These are phyloP conservation scores for Atherinosoma microstoma DNA, from an alignment of 2,797 vertebrate genomes.

Conservation along the genomic window DNA sequence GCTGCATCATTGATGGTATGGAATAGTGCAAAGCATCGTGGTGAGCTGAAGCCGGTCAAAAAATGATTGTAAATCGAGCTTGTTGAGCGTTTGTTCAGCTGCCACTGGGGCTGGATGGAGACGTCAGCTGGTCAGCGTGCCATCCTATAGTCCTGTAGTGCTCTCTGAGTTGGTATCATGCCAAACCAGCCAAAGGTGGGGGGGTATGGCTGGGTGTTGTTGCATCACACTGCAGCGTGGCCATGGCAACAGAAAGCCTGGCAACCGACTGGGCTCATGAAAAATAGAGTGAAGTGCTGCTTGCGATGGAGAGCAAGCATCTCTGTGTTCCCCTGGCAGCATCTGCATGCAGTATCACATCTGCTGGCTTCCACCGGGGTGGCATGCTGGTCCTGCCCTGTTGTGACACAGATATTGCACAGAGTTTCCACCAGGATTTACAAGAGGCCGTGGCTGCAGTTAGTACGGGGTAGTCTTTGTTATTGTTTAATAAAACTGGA, in stretches of 20 bases:
- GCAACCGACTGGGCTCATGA: slow-evolving; percentile 74
- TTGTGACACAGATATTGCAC: slow-evolving; percentile 28
- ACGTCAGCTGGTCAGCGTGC: slow-evolving; percentile 28
- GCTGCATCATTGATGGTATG: slow-evolving; percentile 41
- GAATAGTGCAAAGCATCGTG: slow-evolving; percentile 2
- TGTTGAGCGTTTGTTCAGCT: slow-evolving; percentile 33
- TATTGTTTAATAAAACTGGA: slow-evolving; percentile 47
- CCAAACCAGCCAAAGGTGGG: slow-evolving; percentile 45
- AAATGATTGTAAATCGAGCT: slow-evolving; percentile 16
- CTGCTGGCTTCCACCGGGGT: slow-evolving; percentile 11
- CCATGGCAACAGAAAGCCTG: slow-evolving; percentile 87
- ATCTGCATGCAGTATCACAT: slow-evolving; percentile 55
- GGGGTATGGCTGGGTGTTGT: slow-evolving; percentile 70
- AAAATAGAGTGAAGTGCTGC: slow-evolving; percentile 64
- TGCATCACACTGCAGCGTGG: slow-evolving; percentile 78
- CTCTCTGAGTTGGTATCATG: slow-evolving; percentile 34
- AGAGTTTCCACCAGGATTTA: slow-evolving; percentile 49
- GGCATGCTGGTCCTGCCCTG: slow-evolving; percentile 34
- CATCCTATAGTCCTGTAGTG: slow-evolving; percentile 31
- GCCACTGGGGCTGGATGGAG: slow-evolving; percentile 13
- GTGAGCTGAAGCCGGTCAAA: slow-evolving; percentile 8
- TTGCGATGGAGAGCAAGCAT: slow-evolving; percentile 44
- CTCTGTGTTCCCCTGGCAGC: slow-evolving; percentile 62
- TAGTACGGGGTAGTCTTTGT: slow-evolving; percentile 41
- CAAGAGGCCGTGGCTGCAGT: slow-evolving; percentile 40